These are phyloP conservation scores for Resseliella maxima DNA, from an alignment of 2,888 invertebrate genomes.

Conservation along the genomic window DNA sequence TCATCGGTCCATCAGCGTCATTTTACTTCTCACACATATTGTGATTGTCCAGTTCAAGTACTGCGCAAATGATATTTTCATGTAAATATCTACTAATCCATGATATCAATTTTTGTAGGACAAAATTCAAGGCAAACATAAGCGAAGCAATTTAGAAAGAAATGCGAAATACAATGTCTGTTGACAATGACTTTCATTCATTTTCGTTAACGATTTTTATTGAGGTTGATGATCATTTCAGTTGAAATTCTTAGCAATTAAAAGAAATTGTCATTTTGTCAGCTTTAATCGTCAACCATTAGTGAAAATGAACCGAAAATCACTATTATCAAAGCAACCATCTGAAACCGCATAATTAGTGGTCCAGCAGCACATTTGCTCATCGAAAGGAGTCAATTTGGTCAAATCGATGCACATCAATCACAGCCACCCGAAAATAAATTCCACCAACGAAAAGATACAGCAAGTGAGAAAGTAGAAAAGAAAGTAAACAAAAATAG, in stretches of 20 bases:
- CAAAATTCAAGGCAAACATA: too few species aligned
- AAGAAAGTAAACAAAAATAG: too few species aligned
- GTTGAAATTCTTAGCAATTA: conserved; percentile 8
- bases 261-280: neutral
- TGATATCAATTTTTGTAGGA: too few species aligned
- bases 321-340: neutral
- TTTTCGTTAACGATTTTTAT: conserved; percentile 4
- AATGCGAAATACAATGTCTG: neutral
- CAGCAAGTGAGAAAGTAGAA: neutral
- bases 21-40: neutral
- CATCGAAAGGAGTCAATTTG: conserved; percentile 17
- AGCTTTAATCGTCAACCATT: neutral
- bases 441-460: neutral
- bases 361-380: neutral
- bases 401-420: neutral
- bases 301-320: neutral
- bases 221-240: conserved; percentile 26
- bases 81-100: too few species aligned
- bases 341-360: conserved; percentile 31
- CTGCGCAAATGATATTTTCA: neutral
- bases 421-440: neutral
- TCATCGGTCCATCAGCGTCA: neutral
- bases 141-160: too few species aligned
- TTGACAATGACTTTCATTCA: conserved; percentile 22
- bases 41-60: neutral